Evolutionary conservation across 2,888 invertebrate genomes (phyloP).

Genomic region (Chymomyza procnemis): DNA sequence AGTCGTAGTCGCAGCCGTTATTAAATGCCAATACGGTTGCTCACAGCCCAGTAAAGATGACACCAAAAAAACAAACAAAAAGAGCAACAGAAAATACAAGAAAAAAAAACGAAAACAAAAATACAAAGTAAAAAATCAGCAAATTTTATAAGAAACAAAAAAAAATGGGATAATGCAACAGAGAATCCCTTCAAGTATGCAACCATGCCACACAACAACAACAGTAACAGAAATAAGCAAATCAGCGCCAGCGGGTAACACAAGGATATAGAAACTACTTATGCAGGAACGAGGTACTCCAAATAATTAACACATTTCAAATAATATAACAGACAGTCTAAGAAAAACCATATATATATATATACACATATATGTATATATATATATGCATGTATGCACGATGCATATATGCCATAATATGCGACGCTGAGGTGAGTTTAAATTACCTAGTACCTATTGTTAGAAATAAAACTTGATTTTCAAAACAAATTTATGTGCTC

Average conservation of each 20-base stretch:
- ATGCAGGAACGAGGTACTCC: constrained; percentile 62
- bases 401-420: constrained; percentile 15
- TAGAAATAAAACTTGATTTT: background rate
- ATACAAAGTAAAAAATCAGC: no score
- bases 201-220: constrained; percentile 1
- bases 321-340: constrained; percentile 51
- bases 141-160: constrained; percentile 26
- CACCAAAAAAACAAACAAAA: constrained; percentile 43
- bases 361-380: background rate
- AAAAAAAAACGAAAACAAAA: constrained; percentile 26
- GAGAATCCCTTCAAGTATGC: constrained; percentile 10
- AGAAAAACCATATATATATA: constrained; percentile 11
- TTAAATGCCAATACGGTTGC: constrained; percentile 40
- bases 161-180: constrained; percentile 2
- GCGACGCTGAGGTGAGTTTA: constrained; percentile 44
- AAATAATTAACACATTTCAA: constrained; percentile 62
- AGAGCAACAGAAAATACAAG: constrained; percentile 13
- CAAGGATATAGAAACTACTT: constrained; percentile 14
- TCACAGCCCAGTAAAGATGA: constrained; percentile 23
- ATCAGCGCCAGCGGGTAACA: constrained; percentile 12
- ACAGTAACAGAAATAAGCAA: constrained; percentile 18
- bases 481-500: background rate
- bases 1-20: constrained; percentile 77
- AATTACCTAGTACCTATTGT: background rate
- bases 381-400: constrained; percentile 5